These are phyloP conservation scores for Cassiopea xamachana DNA, from an alignment of 30 jellyfish, hydroid and myxozoan genomes.

Conservation along the genomic window DNA sequence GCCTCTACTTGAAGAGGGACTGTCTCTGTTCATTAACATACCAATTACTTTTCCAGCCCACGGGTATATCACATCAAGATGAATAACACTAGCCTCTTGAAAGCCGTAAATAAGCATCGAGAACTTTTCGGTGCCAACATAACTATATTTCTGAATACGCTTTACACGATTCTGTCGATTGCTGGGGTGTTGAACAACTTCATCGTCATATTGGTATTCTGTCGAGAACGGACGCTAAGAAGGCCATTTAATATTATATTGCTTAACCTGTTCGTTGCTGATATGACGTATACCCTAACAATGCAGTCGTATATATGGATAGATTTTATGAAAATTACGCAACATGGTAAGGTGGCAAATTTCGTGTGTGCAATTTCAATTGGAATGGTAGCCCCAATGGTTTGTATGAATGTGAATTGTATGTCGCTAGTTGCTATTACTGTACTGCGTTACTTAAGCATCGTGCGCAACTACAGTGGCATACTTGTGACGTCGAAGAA, in stretches of 20 bases:
- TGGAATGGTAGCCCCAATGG: conserved; percentile 5
- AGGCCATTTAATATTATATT: conserved; percentile 1
- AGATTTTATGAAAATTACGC: neutral
- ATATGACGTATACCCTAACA: neutral
- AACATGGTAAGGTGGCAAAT: neutral
- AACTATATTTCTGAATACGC: neutral
- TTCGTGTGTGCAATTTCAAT: conserved; percentile 13
- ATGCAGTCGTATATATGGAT: neutral
- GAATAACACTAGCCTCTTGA: neutral
- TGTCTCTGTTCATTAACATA: no score
- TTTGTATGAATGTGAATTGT: conserved; percentile 1
- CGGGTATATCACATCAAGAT: neutral
- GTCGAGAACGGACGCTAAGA: neutral
- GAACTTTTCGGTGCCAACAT: neutral
- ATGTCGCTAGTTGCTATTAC: conserved; percentile 7
- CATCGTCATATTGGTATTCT: neutral
- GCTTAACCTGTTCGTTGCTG: conserved; percentile 27
- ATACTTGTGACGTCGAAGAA: neutral
- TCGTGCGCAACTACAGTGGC: conserved; percentile 3
- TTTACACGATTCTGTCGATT: neutral
- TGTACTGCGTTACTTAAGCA: neutral
- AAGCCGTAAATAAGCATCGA: neutral
- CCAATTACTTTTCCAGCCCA: no score
- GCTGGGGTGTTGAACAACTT: neutral
- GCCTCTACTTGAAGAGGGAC: no score